Evolutionary conservation across 2,888 invertebrate genomes (phyloP), one percentile per base, ranked within the genome.

Genomic region (Drosophila prostipennis): DNA sequence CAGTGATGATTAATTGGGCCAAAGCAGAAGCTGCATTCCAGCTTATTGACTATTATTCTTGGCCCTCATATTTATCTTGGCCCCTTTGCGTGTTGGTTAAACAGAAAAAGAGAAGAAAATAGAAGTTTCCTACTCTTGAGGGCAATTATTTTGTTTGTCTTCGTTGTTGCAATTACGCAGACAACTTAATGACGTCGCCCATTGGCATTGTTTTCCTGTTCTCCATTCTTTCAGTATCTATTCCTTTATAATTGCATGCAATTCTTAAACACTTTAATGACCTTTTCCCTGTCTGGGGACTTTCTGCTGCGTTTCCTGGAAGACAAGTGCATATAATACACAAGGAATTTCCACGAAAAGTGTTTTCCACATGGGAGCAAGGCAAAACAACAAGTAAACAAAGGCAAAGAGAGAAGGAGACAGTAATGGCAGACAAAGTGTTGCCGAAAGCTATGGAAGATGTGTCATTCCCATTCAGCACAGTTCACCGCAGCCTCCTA

Each of bases 401-500:
- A 43, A 32, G 14, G 46, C 46, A 2, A 14, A 26, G 29, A 48
- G 39, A 13, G 40, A 26, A 26, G 11, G 3, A 32, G 23, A 26
- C 64, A 46, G 43, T 58, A 48, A 61, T 40, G 67, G 42, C 69
- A 80, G 79, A 84, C 80, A 80, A 64, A 74, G 54, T 67, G 75
- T 65, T 69, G 75, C 58, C 56, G 29, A 34, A 56, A 29, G 63
- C 43, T 36, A 48, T 40, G 48, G 48, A 53, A 46, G 64, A 60
- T 65, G 77, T 79, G 65, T 85, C 87, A 86, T 82, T 60, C 40
- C 43, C 26, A 59, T 36, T 59, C 59, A 59, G 10, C 59, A 59
- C 59, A 34, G 34, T 42, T 42, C 45, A 37, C 37, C 60, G 45
- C 60, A 60, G 63, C 36, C 48, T 58, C 43, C 32, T n/a, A 13